Evolutionary conservation across 1,140 invertebrate species (phyloP), one percentile per base, ranked within the genome.

Genomic region (Eupristina koningsbergeri): DNA sequence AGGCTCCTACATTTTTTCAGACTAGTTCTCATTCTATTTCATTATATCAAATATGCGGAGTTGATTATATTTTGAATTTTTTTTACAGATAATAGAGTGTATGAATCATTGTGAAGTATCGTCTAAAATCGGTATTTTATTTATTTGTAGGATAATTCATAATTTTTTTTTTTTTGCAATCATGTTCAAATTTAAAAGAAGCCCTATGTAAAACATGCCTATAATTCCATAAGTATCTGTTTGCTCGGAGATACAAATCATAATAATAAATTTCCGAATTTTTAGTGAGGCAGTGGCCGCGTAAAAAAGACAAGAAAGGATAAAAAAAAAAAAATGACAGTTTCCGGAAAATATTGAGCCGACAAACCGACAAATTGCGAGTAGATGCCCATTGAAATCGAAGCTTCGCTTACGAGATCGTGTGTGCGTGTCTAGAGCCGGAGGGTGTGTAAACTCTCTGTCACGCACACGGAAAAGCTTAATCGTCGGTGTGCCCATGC

Each of bases 371-470:
- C 19, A 58, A 58, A 58, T 58, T 58, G 2, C 53, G 53, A 58
- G 53, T 58, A 5, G 19, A 58, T 58, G 45, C n/a, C 71, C 41
- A 74, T 47, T 47, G 71, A 39, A 73, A 39, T 76, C 74, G 74
- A 76, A 29, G 50, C n/a, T 74, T 11, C 47, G 41, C 22, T 3
- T n/a, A 58, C 13, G 9, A 3, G 53, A 58, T 22, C 22, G 19
- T 26, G n/a, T n/a, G n/a, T n/a, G n/a, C n/a, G n/a, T n/a, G n/a
- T n/a, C n/a, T n/a, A n/a, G n/a, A n/a, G n/a, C 53, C 26, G 22
- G 53, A 58, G 53, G 53, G 53, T 58, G 53, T 58, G 53, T 26
- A 58, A 58, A 19, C 39, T 17, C 8, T 26, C 29, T 6, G 6
- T 22, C 29, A 69, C 67, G 26, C 63, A 63, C 34, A 41, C 64